Conservation (phyloP, 1,140 invertebrate genomes). For the Conopomorpha cramerella region DNA sequence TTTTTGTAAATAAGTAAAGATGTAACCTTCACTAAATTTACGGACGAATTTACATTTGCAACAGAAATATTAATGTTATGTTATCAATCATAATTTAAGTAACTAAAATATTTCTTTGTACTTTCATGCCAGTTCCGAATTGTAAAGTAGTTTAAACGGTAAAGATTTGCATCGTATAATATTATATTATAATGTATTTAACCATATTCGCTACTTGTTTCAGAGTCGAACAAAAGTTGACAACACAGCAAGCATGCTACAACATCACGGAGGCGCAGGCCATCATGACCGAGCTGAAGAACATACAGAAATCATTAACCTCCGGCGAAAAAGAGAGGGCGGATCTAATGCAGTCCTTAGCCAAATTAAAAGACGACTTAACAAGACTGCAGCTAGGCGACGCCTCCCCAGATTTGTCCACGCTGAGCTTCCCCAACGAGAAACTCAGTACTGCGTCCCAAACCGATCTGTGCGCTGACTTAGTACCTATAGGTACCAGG, state of each 20-base stretch:
- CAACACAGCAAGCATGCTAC: conserved; percentile 82
- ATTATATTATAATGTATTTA: too few relatives aligned
- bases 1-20: too few relatives aligned
- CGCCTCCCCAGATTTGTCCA: conserved; percentile 81
- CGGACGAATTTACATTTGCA: too few relatives aligned
- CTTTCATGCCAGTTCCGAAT: too few relatives aligned
- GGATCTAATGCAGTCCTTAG: conserved; percentile 91
- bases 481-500: conserved; percentile 84
- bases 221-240: conserved; percentile 91
- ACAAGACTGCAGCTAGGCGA: conserved; percentile 81
- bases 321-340: conserved; percentile 91
- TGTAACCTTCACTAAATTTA: too few relatives aligned
- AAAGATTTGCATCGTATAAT: too few relatives aligned
- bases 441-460: conserved; percentile 91
- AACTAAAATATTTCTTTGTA: too few relatives aligned
- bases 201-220: conserved; percentile 28
- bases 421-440: conserved; percentile 79
- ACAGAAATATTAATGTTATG: too few relatives aligned
- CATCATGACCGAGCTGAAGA: conserved; percentile 89
- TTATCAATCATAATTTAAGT: too few relatives aligned
- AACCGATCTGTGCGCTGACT: conserved; percentile 90
- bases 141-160: too few relatives aligned
- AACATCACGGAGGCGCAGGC: conserved; percentile 92
- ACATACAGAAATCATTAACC: conserved; percentile 89
- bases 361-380: conserved; percentile 90